Evolutionary conservation across 2,113 vertebrate species (phyloP), one percentile per base, ranked within the genome.

Genomic region (Nicator chloris): DNA sequence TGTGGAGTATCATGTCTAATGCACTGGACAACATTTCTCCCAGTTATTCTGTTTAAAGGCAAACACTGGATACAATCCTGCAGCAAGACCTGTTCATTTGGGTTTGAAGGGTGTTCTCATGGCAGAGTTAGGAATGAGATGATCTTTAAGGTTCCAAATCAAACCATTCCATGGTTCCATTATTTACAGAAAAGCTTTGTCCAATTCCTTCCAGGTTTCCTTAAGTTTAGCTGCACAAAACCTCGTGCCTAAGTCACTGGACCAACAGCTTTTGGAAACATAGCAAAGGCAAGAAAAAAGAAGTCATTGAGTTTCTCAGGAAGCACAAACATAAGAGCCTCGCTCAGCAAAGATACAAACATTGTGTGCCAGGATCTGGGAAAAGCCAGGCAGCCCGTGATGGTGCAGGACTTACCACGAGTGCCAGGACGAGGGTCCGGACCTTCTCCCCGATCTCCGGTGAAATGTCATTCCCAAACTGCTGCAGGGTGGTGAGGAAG

Each of bases 391-490:
- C 9, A 10, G 26, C 13, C 21, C 1, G 1, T 33, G 44, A 9
- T 6, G 10, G 39, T 2, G 61, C 4, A 26, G 44, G 57, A 95
- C 98, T 97, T 95, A 99, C 99, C 98, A 99, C 99, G 5, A 99
- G 96, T 0, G 99, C 99, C 93, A 99, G 98, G 12, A 99, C 99
- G 1, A 99, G 98, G 85, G 98, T 99, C 28, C 99, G 98, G 90
- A 99, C 99, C 79, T 98, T 99, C 97, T 99, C 99, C 75, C 99
- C 99, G 9, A 99, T 99, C 98, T 99, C 99, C 0, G 99, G 99
- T 0, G 99, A 99, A 91, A 99, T 99, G 97, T 99, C 99, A 13
- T 99, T 99, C 97, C 99, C 99, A 37, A 99, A 99, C 97, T 99
- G 99, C 94, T 99, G 99, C 93, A 99, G 97, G 59, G 99, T 99